Percentiles rank a stretch among this genome's conserved stretches.
Evolutionary conservation across 2,888 invertebrate genomes (phyloP).

Genomic region (Drosophila anomelani): DNA sequence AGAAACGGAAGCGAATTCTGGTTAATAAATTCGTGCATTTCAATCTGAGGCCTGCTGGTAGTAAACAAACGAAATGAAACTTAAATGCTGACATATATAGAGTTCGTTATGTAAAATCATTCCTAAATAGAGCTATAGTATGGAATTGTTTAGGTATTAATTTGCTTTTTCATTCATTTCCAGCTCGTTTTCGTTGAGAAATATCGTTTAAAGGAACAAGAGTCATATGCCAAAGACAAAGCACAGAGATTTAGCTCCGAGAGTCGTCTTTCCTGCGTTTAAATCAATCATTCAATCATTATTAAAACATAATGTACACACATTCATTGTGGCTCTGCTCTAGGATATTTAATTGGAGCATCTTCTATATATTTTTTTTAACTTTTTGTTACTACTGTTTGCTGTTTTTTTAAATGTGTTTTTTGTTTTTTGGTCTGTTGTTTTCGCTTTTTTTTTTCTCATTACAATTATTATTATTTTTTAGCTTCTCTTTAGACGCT

Average conservation of each 20-base stretch:
- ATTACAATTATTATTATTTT: constrained; percentile 62
- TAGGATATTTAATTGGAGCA: constrained; percentile 53
- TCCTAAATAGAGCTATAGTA: constrained; percentile 47
- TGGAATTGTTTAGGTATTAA: constrained; percentile 66
- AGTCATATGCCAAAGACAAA: constrained; percentile 62
- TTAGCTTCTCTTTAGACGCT: constrained; percentile 72
- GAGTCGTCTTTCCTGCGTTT: constrained; percentile 46
- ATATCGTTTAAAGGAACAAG: constrained; percentile 78
- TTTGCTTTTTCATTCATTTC: constrained; percentile 15
- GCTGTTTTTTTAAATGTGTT: constrained; percentile 27
- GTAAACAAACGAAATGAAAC: constrained; percentile 62
- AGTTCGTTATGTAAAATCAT: constrained; percentile 61
- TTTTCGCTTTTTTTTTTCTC: constrained; percentile 32
- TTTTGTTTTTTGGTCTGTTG: constrained; percentile 47
- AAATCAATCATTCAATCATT: constrained; percentile 76
- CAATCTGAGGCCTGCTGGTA: constrained; percentile 43
- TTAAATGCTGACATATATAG: constrained; percentile 68
- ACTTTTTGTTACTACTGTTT: constrained; percentile 33
- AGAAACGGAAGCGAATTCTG: constrained; percentile 23
- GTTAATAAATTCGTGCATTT: constrained; percentile 29
- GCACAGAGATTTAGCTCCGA: constrained; percentile 50
- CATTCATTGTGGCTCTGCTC: constrained; percentile 59
- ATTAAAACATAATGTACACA: constrained; percentile 82
- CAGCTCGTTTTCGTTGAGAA: constrained; percentile 57
- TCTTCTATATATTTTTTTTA: constrained; percentile 32